Evolutionary conservation across 2,113 vertebrate genomes (phyloP).

Genomic region (Spermophilus dauricus): DNA sequence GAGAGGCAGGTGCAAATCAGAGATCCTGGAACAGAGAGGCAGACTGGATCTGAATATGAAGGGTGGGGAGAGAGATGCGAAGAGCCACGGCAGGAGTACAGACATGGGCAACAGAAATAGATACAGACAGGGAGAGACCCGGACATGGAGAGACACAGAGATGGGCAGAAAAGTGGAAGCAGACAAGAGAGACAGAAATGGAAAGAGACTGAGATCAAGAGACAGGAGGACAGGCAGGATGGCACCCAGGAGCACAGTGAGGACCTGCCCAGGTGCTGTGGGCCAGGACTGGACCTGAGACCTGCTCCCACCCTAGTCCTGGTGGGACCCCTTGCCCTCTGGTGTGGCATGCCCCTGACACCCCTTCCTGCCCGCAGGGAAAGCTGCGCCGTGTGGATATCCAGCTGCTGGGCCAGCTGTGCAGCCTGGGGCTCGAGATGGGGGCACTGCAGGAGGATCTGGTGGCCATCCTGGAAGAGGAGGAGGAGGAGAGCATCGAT

Average conservation of each 20-base stretch:
- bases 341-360: not conserved
- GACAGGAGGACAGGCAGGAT: not conserved
- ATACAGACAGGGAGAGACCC: not conserved
- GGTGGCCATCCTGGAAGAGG: conserved; percentile 68
- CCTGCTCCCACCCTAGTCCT: not conserved
- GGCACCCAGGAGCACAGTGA: too few species aligned
- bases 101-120: not conserved
- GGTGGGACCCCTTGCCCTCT: too few species aligned
- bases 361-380: conserved; percentile 42
- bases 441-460: conserved; percentile 70
- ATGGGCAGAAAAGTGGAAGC: not conserved
- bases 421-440: conserved; percentile 78
- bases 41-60: not conserved
- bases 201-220: not conserved
- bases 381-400: conserved; percentile 68
- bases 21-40: not conserved
- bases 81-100: not conserved
- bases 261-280: not conserved
- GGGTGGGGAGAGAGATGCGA: not conserved
- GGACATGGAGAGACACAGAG: not conserved
- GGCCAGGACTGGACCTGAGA: not conserved
- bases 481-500: not conserved
- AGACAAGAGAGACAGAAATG: too few species aligned
- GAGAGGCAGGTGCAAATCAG: not conserved
- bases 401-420: conserved; percentile 78